Percentiles rank a stretch among this genome's conserved stretches.
These are phyloP conservation scores for Thereva unica DNA, from an alignment of 2,888 invertebrate genomes.

Conservation along the genomic window DNA sequence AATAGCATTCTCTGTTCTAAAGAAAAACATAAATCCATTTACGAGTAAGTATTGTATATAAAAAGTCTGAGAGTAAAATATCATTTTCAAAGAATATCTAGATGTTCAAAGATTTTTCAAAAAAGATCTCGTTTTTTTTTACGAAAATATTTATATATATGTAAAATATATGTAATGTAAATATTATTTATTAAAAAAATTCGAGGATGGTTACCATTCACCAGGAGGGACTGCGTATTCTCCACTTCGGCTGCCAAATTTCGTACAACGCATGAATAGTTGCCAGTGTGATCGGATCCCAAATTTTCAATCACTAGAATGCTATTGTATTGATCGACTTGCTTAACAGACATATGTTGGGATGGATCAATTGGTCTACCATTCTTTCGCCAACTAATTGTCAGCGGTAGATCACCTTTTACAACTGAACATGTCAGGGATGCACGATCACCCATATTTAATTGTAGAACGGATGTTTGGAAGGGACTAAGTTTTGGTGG, in stretches of 20 bases:
- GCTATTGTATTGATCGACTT: conserved; percentile 77
- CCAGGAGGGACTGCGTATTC: conserved; percentile 73
- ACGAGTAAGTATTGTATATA: conserved; percentile 8
- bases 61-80: conserved; percentile 18
- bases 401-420: conserved; percentile 75
- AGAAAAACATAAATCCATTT: conserved; percentile 25
- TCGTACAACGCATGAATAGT: conserved; percentile 74
- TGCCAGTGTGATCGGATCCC: conserved; percentile 76
- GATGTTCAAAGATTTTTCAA: conserved; percentile 10
- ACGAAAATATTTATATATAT: no score
- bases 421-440: conserved; percentile 75
- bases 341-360: conserved; percentile 69
- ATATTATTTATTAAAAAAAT: conserved; percentile 12
- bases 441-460: conserved; percentile 74
- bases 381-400: conserved; percentile 78
- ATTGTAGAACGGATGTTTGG: conserved; percentile 67
- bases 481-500: conserved; percentile 79
- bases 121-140: no score
- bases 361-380: conserved; percentile 67
- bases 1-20: conserved; percentile 29
- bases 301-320: conserved; percentile 77
- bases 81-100: conserved; percentile 31
- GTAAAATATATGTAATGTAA: conserved; percentile 19
- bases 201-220: conserved; percentile 71
- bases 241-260: conserved; percentile 75